Evolutionary conservation across 2,888 invertebrate genomes (phyloP).

Genomic region (Druceiella hillmani): DNA sequence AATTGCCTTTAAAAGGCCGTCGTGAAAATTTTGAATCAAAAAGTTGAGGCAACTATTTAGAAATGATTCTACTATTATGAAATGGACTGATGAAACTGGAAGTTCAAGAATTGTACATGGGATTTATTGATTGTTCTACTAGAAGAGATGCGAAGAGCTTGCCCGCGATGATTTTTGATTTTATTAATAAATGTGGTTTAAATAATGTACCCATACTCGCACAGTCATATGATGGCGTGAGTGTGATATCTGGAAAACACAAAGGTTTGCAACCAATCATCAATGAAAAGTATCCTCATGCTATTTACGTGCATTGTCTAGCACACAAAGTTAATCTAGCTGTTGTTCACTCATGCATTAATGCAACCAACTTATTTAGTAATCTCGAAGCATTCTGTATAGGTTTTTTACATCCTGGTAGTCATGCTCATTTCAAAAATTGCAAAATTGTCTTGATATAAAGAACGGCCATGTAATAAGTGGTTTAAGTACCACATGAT

Average conservation of each 20-base stretch:
- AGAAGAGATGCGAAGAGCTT: too few relatives aligned
- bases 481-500: too few relatives aligned
- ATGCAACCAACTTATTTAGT: constrained; percentile 10
- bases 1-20: too few relatives aligned
- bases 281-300: too few relatives aligned
- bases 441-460: constrained; percentile 9
- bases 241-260: constrained; percentile 17
- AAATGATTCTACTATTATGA: too few relatives aligned
- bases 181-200: too few relatives aligned
- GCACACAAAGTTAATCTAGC: constrained; percentile 1
- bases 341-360: constrained; percentile 9
- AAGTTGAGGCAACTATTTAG: too few relatives aligned
- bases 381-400: constrained; percentile 15
- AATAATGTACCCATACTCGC: constrained; percentile 12
- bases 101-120: too few relatives aligned
- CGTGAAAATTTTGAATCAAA: too few relatives aligned
- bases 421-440: constrained; percentile 13
- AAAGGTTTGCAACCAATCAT: constrained; percentile 16
- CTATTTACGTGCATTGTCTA: constrained; percentile 9
- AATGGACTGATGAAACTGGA: too few relatives aligned
- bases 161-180: constrained; percentile 3
- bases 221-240: constrained; percentile 21
- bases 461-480: too few relatives aligned
- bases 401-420: constrained; percentile 17
- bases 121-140: too few relatives aligned